phyloP scores from a whole-genome alignment of 2,888 invertebrate species.

The Isoperla grammatica region DNA sequence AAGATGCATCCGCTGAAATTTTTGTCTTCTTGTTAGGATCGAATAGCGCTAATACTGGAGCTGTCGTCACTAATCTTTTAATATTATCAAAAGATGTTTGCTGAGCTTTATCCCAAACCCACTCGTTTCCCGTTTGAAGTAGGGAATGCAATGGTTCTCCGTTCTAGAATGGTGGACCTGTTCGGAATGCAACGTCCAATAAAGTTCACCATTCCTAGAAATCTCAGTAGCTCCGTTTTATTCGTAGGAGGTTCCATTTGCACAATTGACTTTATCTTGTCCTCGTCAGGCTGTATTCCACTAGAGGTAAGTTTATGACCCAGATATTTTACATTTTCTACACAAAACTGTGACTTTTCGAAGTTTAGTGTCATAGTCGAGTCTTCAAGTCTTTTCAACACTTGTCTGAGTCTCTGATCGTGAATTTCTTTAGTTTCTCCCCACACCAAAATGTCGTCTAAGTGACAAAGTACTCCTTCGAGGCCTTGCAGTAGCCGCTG shows the following conservation, averaged over 20 bases:
- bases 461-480: slow-evolving; percentile 18
- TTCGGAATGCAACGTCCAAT: not conserved
- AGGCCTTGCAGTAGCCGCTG: slow-evolving; percentile 14
- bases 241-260: slow-evolving; percentile 23
- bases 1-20: slow-evolving; percentile 5
- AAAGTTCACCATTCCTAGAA: slow-evolving; percentile 17
- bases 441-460: slow-evolving; percentile 26
- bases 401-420: slow-evolving; percentile 30
- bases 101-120: not conserved
- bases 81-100: slow-evolving; percentile 1
- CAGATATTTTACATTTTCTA: slow-evolving; percentile 7
- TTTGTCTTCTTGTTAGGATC: slow-evolving; percentile 1
- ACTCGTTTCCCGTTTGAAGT: not conserved
- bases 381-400: slow-evolving; percentile 26
- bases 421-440: slow-evolving; percentile 32
- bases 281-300: slow-evolving; percentile 25
- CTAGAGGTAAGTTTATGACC: slow-evolving; percentile 26
- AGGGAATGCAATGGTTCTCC: not conserved
- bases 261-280: slow-evolving; percentile 27
- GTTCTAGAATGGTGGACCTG: not conserved
- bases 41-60: slow-evolving; percentile 7
- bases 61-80: not conserved
- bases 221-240: slow-evolving; percentile 27
- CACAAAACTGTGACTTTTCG: slow-evolving; percentile 28
- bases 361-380: slow-evolving; percentile 25